Evolutionary conservation across 2,888 invertebrate species (phyloP).

Genomic region (Drosophila mimica): DNA sequence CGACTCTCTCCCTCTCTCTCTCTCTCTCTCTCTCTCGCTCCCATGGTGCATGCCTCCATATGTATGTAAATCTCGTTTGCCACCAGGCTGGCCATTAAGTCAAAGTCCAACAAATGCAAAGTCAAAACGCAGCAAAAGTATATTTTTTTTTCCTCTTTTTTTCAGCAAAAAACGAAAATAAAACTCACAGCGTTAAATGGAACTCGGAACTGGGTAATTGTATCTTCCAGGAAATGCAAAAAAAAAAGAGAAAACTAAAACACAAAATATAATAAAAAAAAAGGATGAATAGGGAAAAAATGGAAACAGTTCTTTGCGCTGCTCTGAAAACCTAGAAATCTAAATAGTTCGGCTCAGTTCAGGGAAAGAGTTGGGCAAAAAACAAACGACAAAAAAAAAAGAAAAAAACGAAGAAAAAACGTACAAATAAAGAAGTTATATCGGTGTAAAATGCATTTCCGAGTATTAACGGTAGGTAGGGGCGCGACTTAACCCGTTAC

Average conservation of each 20-base stretch:
- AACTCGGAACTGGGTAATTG: constrained; percentile 31
- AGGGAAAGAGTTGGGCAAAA: constrained; percentile 44
- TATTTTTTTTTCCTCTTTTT: constrained; percentile 6
- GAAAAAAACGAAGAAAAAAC: constrained; percentile 21
- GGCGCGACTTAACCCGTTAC: constrained; percentile 61
- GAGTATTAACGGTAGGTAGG: constrained; percentile 56
- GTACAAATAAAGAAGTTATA: constrained; percentile 36
- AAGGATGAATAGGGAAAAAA: constrained; percentile 11
- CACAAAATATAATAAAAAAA: constrained; percentile 21
- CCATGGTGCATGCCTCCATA: not conserved
- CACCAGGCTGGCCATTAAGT: constrained; percentile 55
- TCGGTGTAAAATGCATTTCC: constrained; percentile 67
- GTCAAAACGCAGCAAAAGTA: constrained; percentile 69
- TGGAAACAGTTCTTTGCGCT: constrained; percentile 27
- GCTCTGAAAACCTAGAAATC: constrained; percentile 79
- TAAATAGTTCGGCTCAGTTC: constrained; percentile 67
- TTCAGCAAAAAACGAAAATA: constrained; percentile 7
- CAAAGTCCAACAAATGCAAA: constrained; percentile 72
- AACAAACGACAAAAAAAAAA: constrained; percentile 13
- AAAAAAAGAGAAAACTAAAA: constrained; percentile 22
- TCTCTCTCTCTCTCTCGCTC: not conserved
- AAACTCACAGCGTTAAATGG: constrained; percentile 48
- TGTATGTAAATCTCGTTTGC: constrained; percentile 37
- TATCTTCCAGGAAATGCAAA: constrained; percentile 55
- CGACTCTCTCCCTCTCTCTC: not conserved